Conservation (phyloP, 1,140 invertebrate species). For the Drosophila biarmipes region DNA sequence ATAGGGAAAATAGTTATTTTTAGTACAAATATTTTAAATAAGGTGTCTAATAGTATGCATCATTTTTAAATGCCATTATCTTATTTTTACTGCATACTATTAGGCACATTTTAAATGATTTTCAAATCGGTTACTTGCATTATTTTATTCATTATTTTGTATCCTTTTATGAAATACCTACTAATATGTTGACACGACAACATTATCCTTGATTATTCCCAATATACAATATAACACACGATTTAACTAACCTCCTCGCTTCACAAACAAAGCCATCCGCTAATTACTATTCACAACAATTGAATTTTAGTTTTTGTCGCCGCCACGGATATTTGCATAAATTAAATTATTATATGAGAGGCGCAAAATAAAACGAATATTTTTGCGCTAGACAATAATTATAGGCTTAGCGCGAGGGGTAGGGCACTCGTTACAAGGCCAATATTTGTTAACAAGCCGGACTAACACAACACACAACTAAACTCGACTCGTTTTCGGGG, state of each 20-base stretch:
- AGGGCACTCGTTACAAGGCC: slow-evolving; percentile 41
- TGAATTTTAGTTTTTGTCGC: slow-evolving; percentile 25
- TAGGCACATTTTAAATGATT: no score
- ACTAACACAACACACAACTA: slow-evolving; percentile 12
- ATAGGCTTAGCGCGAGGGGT: slow-evolving; percentile 14
- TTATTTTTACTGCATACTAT: no score
- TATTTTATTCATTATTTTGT: neutral
- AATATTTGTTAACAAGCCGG: slow-evolving; percentile 70
- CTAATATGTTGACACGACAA: neutral
- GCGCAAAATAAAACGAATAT: slow-evolving; percentile 36
- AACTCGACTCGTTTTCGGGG: slow-evolving; percentile 15
- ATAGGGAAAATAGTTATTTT: neutral
- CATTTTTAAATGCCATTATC: no score
- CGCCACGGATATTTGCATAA: slow-evolving; percentile 44
- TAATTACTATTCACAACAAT: slow-evolving; percentile 33
- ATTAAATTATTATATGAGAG: slow-evolving; percentile 37
- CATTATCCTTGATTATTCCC: slow-evolving; percentile 4
- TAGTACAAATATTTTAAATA: neutral
- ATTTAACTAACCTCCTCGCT: neutral
- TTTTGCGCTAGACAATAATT: slow-evolving; percentile 58
- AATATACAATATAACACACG: slow-evolving; percentile 1
- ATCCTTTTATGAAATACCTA: neutral
- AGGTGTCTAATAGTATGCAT: no score
- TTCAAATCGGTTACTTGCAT: no score
- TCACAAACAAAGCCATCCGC: neutral